Evolutionary conservation across 2,797 vertebrate species (phyloP), one percentile per base, ranked within the genome.

Genomic region (Eulemur mongoz): DNA sequence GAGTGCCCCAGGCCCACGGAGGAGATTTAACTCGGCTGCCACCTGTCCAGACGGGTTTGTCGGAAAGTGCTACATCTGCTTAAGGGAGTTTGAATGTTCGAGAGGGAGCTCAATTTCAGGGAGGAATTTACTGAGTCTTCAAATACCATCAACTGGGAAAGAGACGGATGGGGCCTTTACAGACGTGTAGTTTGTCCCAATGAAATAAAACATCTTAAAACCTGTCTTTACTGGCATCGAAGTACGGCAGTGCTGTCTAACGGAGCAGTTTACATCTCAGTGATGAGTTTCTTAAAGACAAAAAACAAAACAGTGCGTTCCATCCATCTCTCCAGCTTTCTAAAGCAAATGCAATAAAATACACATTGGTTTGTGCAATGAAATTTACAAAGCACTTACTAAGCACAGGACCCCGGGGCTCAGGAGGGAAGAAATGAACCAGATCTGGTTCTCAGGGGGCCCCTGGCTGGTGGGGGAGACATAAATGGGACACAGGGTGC

Each of bases 91-190:
- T 96, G 93, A 91, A 97, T 94, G 70, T 75, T 89, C 92, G 96
- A 97, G 78, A 57, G 67, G 73, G 57, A 7, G 89, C 63, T 92
- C 91, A 94, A 52, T 78, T 84, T 86, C 35, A 32, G 90, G 90
- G 92, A 97, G 89, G 93, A 96, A 97, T 92, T 81, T 67, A 97
- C 80, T 63, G 92, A 92, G 78, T 54, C 96, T 97, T 94, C 96
- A 95, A 91, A 96, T 89, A 65, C 65, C 95, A 94, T 87, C 90
- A 82, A 84, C 93, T 79, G 43, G 90, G 95, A 88, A 96, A 95
- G 89, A 96, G 90, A 97, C 0, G 5, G 11, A 78, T 96, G 92
- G 72, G 40, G 78, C 69, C 95, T 97, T 96, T 78, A 97, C 45
- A 89, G 95, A 50, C 0, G 22, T 67, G 81, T 52, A 43, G n/a